phyloP scores from a whole-genome alignment of 2,888 invertebrate species.

The Pegoplata infirma region DNA sequence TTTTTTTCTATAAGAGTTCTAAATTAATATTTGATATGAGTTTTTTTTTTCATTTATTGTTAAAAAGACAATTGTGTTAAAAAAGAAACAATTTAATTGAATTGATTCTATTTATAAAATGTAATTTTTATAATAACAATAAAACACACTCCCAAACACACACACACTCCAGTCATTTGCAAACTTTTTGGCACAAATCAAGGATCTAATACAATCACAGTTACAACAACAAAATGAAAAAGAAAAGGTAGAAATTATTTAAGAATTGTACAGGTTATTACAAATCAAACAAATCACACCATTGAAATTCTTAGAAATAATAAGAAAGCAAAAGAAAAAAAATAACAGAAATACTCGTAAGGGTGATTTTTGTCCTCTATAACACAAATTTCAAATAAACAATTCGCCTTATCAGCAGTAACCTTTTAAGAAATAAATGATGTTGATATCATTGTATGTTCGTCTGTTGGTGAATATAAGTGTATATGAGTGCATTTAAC shows the following conservation, averaged over 20 bases:
- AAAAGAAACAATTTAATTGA: constrained; percentile 40
- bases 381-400: constrained; percentile 31
- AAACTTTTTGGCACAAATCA: background rate
- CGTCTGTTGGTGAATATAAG: background rate
- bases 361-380: constrained; percentile 13
- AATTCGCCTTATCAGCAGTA: constrained; percentile 57
- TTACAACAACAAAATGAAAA: no score
- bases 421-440: constrained; percentile 53
- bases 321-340: constrained; percentile 32
- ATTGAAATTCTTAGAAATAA: constrained; percentile 29
- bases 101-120: constrained; percentile 11
- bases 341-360: no score
- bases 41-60: background rate
- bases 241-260: constrained; percentile 3
- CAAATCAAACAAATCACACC: constrained; percentile 45
- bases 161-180: background rate
- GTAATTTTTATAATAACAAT: background rate
- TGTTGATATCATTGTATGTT: constrained; percentile 6
- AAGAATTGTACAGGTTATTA: constrained; percentile 13
- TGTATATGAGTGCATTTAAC: background rate
- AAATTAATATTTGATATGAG: no score
- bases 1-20: no score
- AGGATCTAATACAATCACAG: background rate
- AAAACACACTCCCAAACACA: background rate
- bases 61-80: background rate